These are phyloP conservation scores for Idaea dimidiata DNA, from an alignment of 2,888 invertebrate species.

Conservation along the genomic window DNA sequence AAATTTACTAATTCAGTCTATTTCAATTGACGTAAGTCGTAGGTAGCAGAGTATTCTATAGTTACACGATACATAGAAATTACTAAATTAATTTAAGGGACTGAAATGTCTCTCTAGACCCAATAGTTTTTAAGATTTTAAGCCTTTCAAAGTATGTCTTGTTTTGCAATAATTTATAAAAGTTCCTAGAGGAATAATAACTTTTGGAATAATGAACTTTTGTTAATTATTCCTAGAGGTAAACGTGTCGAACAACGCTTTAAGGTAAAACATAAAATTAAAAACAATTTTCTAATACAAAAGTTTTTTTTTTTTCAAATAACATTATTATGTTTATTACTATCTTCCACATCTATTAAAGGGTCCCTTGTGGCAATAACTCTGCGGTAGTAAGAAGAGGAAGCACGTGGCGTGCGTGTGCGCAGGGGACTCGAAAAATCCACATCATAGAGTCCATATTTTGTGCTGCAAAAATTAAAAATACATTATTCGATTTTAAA, in stretches of 20 bases:
- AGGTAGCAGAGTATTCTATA: not conserved
- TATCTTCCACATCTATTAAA: not conserved
- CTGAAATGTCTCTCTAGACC: no score
- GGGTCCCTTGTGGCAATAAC: not conserved
- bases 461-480: no score
- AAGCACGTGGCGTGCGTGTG: slow-evolving; percentile 4
- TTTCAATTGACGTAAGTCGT: not conserved
- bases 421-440: not conserved
- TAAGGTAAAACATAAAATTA: not conserved
- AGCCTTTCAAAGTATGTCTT: no score
- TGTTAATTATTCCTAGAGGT: no score
- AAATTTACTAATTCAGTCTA: not conserved
- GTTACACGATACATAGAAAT: not conserved
- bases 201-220: no score
- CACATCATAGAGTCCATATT: not conserved
- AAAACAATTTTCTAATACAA: not conserved
- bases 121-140: no score
- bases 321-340: not conserved
- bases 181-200: no score
- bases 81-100: no score
- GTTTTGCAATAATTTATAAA: no score
- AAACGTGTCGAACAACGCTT: no score
- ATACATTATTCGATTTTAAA: not conserved
- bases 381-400: not conserved
- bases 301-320: not conserved